Evolutionary conservation across 2,113 vertebrate genomes (phyloP).

Genomic region (Mola mola): DNA sequence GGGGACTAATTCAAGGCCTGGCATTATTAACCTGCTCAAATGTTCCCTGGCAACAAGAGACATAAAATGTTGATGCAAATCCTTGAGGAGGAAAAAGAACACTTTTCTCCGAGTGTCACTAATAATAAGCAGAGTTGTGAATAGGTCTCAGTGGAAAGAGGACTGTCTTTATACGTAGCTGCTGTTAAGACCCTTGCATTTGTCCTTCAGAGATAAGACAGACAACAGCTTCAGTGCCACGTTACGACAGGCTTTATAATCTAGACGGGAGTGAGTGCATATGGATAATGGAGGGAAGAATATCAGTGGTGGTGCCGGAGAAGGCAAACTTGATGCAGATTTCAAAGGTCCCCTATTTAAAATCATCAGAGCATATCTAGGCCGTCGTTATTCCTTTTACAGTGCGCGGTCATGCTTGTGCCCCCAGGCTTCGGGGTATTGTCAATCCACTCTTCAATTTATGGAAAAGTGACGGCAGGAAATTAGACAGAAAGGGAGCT

Average conservation of each 20-base stretch:
- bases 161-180: background rate
- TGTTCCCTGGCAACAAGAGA: constrained; percentile 56
- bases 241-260: constrained; percentile 12
- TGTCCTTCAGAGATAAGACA: constrained; percentile 20
- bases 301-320: background rate
- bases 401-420: constrained; percentile 20
- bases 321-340: background rate
- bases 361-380: constrained; percentile 40
- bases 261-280: background rate
- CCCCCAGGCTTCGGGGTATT: constrained; percentile 34
- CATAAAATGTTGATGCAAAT: constrained; percentile 32
- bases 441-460: constrained; percentile 41
- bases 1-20: constrained; percentile 36
- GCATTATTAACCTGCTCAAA: constrained; percentile 54
- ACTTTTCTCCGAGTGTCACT: constrained; percentile 14
- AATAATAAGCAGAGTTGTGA: constrained; percentile 2
- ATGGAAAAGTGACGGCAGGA: constrained; percentile 26
- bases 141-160: constrained; percentile 4
- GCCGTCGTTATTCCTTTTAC: constrained; percentile 39
- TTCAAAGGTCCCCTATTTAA: constrained; percentile 32
- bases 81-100: constrained; percentile 5
- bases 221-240: constrained; percentile 1
- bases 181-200: constrained; percentile 5
- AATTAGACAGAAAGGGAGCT: constrained; percentile 23
- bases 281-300: constrained; percentile 1